Evolutionary conservation across 92 coral and sea anemone species (phyloP), one percentile per base, ranked within the genome.

Genomic region (Zoanthus gigantus): DNA sequence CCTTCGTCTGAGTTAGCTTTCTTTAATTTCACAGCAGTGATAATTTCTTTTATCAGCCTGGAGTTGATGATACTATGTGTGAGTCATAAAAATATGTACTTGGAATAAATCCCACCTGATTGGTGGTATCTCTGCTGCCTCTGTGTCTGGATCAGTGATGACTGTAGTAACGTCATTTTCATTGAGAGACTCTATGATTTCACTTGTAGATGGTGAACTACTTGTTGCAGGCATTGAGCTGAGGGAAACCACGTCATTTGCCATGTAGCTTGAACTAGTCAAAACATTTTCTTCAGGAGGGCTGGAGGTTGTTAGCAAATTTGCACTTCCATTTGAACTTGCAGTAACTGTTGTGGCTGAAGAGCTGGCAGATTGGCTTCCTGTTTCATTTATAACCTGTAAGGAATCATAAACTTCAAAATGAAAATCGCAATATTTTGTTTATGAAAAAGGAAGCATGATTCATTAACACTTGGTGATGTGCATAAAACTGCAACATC

Each of bases 331-430:
- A n/a, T n/a, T n/a, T n/a, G n/a, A n/a, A 54, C 60, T 54, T 69
- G 34, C 74, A 12, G 42, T 42, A 69, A 37, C 74, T 69, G 74
- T 69, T 17, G 74, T 69, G 74, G 74, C 18, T 30, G 74, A 69
- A 13, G 74, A 69, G 42, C 42, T 69, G 74, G 42, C 74, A 69
- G 74, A 69, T 37, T 69, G 74, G 42, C 18, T 37, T 37, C 18
- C 74, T 69, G 74, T 17, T 28, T 69, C 42, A 30, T 69, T 69
- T 69, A 69, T 69, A 69, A 69, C 74, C 74, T 69, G 74, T 8
- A 69, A 69, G 10, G 60, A 54, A 54, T 54, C 11, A 54, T 9
- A 54, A 9, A 54, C 60, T 9, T 54, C 60, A 54, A 54, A 54
- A 54, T 54, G 60, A 54, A 54, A 9, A 54, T 54, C 15, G 60